A percentile compares a stretch with the other conserved stretches of the same genome.
phyloP scores from a whole-genome alignment of 2,797 vertebrate genomes.

The Sebastes itinus region DNA sequence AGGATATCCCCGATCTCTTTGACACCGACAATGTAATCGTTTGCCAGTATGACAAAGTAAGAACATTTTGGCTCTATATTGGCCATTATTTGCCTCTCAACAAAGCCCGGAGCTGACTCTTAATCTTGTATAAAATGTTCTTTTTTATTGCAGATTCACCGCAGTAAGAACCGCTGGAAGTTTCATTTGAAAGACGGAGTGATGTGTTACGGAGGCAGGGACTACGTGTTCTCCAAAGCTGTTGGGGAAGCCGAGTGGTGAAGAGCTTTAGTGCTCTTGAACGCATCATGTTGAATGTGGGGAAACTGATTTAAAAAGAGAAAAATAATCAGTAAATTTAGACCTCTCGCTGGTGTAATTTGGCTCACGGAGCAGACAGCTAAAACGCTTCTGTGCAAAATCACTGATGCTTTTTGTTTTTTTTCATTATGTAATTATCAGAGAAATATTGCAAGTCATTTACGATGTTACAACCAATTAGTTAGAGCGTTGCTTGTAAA shows the following conservation, averaged over 20 bases:
- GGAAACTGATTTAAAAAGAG: constrained; percentile 24
- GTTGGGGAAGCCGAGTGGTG: constrained; percentile 97
- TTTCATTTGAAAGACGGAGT: constrained; percentile 96
- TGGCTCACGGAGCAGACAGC: neutral
- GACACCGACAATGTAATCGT: constrained; percentile 97
- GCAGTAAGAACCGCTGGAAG: constrained; percentile 98
- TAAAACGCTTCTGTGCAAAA: constrained; percentile 22
- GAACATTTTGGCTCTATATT: constrained; percentile 15
- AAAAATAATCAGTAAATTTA: constrained; percentile 14
- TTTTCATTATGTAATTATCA: constrained; percentile 30
- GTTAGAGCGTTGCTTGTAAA: neutral
- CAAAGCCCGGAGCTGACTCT: neutral
- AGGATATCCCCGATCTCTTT: constrained; percentile 95
- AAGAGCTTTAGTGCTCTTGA: constrained; percentile 49
- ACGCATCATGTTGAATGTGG: neutral
- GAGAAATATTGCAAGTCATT: constrained; percentile 26
- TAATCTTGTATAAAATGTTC: neutral
- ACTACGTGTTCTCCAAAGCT: constrained; percentile 96
- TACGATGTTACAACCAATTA: constrained; percentile 12
- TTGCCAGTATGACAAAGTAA: constrained; percentile 98
- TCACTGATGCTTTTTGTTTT: constrained; percentile 7
- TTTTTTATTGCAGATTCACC: constrained; percentile 88
- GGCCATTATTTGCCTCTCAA: neutral
- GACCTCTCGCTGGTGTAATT: constrained; percentile 31
- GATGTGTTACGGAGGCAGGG: constrained; percentile 93